Base-by-base conservation (phyloP, 2,797 vertebrate genomes). In the Stomatorhinus walkeri region DNA sequence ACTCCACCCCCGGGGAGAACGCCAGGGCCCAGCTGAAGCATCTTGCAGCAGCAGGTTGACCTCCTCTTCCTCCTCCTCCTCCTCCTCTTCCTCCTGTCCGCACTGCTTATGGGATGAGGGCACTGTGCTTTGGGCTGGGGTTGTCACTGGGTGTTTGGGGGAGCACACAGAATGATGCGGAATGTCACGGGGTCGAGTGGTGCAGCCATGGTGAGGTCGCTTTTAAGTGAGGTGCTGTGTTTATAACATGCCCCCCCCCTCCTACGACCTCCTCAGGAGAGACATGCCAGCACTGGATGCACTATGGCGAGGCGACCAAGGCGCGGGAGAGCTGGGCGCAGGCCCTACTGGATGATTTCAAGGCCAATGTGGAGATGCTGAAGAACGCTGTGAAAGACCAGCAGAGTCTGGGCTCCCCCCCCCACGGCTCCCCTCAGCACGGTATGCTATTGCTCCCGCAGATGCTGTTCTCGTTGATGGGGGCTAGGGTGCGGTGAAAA, bases 241-340 rank as follows among this genome's bases (percentile, higher is more conserved):
- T 52, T 85, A 49, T 46, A 22, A 83, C 48, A 2, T 85, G 43
- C 46, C 46, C 43, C 46, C 46, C 43, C 46, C 43, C 16, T 61
- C 52, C 24, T 7, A 9, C 59, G 4, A 40, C 28, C 51, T 28
- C 43, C 89, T n/a, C 90, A 99, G 98, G 97, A 91, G 97, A 98
- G 90, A 96, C 94, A 87, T 99, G 98, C 88, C 93, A 91, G 90
- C 98, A 99, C 92, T 99, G 98, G 98, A 98, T 99, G 97, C 96
- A 98, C 95, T 98, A 97, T 91, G 97, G 97, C 36, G 98, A 99
- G 92, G 97, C 97, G 91, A 99, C 98, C 64, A 99, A 99, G 95
- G 91, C 96, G 56, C 96, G 98, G 92, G 97, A 97, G 91, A 94
- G 93, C 91, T 99, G 98, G 98, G 97, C 96, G 0, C 94, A 95